Evolutionary conservation across 2,113 vertebrate genomes (phyloP), one percentile per base, ranked within the genome.

Genomic region (Pipra filicauda): DNA sequence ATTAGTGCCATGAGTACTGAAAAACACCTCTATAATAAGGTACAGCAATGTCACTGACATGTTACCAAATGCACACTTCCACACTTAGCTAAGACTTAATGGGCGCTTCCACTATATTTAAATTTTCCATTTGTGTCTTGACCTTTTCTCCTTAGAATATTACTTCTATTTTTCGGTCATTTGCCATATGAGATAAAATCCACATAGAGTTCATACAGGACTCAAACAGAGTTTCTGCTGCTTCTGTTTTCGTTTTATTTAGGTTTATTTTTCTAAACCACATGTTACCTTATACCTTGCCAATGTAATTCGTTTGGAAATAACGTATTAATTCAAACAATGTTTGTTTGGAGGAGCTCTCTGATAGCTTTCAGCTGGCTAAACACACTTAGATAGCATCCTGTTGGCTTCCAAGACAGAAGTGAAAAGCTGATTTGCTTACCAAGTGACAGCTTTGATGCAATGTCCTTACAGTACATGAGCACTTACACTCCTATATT

Each of bases 341-440:
- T 66, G 86, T 96, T 97, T 96, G 93, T 96, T 93, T 94, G 88
- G 57, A 96, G 83, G 91, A 95, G 22, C 44, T 84, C 79, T 95
- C 70, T 96, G 96, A 96, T 96, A 93, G 91, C 86, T 97, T 96
- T 95, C 96, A 96, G 96, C 95, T 97, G 96, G 93, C 86, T 93
- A 96, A 96, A 96, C 92, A 97, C 79, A 91, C 88, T 93, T 88
- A 86, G 88, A 88, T 91, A 96, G 90, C 91, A 97, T 96, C 83
- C 95, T 93, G 83, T 96, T 91, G 73, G 44, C 90, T 95, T 92
- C 80, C 88, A n/a, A 86, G 85, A 84, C 70, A 94, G 82, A 79
- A 94, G 39, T 81, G 91, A 93, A 96, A 95, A 84, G 62, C 77
- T 75, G 88, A 81, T 66, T 48, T 26, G 41, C 90, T 94, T 87